phyloP scores from a whole-genome alignment of 2,888 invertebrate species.

The Cosmia trapezina region DNA sequence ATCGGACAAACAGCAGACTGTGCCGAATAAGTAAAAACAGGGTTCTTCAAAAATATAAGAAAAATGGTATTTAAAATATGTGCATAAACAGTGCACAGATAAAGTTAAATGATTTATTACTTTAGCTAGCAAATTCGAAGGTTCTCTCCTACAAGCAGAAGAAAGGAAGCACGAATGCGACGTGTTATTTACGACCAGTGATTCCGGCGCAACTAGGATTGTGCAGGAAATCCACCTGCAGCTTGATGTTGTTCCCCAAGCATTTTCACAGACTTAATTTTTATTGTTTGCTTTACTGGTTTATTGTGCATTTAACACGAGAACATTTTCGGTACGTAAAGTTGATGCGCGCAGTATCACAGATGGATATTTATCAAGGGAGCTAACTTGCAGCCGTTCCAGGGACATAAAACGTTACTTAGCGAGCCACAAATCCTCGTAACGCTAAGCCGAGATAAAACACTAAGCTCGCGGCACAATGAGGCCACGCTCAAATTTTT shows the following conservation, averaged over 20 bases:
- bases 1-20: neutral
- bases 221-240: constrained; percentile 81
- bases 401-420: constrained; percentile 90
- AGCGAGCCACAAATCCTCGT: constrained; percentile 90
- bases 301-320: constrained; percentile 34
- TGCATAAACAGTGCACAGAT: constrained; percentile 45
- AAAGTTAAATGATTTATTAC: constrained; percentile 73
- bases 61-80: constrained; percentile 15
- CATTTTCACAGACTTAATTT: constrained; percentile 64
- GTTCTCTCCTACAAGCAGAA: constrained; percentile 76
- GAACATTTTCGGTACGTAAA: constrained; percentile 24
- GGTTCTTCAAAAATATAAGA: constrained; percentile 8
- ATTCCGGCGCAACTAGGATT: constrained; percentile 82
- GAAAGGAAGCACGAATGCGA: constrained; percentile 83
- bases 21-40: neutral
- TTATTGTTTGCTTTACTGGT: constrained; percentile 59
- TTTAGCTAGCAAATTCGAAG: constrained; percentile 75
- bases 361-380: constrained; percentile 85
- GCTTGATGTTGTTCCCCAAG: constrained; percentile 68
- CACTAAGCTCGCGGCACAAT: constrained; percentile 87
- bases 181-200: constrained; percentile 86
- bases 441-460: constrained; percentile 90
- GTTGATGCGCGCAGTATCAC: constrained; percentile 48
- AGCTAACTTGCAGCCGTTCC: constrained; percentile 85
- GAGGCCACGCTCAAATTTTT: constrained; percentile 87